Base-by-base conservation (phyloP, 92 coral and sea anemone genomes). In the Virgularia gustaviana region DNA sequence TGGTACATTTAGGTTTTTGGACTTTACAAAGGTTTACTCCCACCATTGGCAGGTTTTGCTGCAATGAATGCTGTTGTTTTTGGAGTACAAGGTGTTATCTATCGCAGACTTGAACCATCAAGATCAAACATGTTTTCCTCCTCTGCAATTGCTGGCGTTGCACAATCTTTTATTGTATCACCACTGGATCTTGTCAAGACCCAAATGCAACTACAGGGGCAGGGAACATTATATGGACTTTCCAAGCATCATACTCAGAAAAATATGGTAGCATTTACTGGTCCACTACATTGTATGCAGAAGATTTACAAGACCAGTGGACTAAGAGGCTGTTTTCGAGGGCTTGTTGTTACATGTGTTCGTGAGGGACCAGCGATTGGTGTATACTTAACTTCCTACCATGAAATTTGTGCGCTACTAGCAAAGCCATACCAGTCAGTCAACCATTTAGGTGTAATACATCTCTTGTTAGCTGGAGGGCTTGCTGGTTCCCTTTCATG, bases 111-210 rank as follows among this genome's bases (percentile, higher is more conserved):
- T 13, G 88, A 85, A 51, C 87, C 90, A 5, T 88, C 87, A 16
- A 29, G 70, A 30, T 51, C 60, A 9, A 80, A 81, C 41, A 86
- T 89, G 61, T 74, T 78, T 57, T 31, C 89, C 23, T 85, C 99
- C 8, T 96, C 96, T 2, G 81, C 85, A 9, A 28, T 94, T 6
- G 88, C 94, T 16, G 99, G 99, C 7, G 80, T 88, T 24, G 90
- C 82, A 9, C 99, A 94, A 47, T 88, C 92, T 2, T 41, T 89
- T 36, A 82, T 89, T 2, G 79, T 85, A 36, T 85, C 87, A 24
- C 99, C 99, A 13, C 78, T 94, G 90, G 99, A 94, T 59, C 73
- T 94, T 28, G 96, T 96, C 23, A 94, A 94, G 62, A 86, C 90
- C 4, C 87, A 88, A 30, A 86, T 89, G 30, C 99, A 94, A 71